Base-by-base conservation (phyloP, 2,113 vertebrate species). In the Lucifuga dentata region DNA sequence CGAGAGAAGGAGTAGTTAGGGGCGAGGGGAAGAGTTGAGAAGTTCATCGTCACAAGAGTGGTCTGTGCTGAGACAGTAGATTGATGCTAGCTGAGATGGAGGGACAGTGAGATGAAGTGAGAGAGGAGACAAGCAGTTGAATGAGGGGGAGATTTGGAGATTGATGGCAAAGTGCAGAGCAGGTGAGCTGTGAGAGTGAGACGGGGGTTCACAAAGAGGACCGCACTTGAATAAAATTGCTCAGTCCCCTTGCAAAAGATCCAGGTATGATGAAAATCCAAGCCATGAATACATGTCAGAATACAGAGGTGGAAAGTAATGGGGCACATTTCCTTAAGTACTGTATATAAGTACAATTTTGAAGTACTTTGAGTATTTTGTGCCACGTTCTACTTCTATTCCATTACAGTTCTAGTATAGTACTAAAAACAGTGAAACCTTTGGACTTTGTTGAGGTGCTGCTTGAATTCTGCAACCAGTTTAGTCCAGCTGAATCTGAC, bases 11-110 rank as follows among this genome's bases (percentile, higher is more conserved):
- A 72, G 68, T 46, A 71, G 79, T 78, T 80, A 71, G 76, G 68
- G 73, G 61, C 17, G 51, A 73, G 58, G 68, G 57, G 76, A 73
- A 71, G 79, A 80, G 81, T 65, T 78, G 73, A 81, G 76, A 68
- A 86, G 84, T 83, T 83, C 74, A 86, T 46, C 41, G 11, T 55
- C 72, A 50, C 19, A 59, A 80, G 71, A 62, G 84, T 38, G 80
- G 78, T 84, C 76, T 12, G 21, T 51, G 36, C 65, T 15, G 8
- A 58, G 57, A 53, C 44, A 8, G 61, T 11, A 49, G 69, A 85
- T 86, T 86, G 82, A 87, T 84, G 77, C 62, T 58, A 20, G 46
- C 60, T 21, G 38, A 79, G 72, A 66, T 65, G 61, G 79, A 86
- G 68, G 79, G 71, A 70, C n/a, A 23, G 32, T 39, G n/a, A 75